These are phyloP conservation scores for Callyntrura sp. DNA, from an alignment of 2,888 invertebrate genomes.

Conservation along the genomic window DNA sequence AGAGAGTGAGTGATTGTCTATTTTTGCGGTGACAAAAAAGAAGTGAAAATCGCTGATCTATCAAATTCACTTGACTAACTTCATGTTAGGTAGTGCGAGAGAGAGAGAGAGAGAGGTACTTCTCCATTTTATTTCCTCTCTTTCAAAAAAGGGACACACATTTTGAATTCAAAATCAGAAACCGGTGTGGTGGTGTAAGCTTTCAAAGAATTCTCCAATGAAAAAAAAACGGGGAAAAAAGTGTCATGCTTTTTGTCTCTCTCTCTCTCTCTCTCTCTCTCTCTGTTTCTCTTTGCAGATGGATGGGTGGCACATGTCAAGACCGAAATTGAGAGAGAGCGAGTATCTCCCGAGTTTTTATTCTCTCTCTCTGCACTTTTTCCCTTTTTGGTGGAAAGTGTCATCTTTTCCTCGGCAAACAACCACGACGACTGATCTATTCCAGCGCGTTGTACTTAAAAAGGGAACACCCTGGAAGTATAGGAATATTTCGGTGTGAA, in stretches of 20 bases:
- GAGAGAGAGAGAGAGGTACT: no score
- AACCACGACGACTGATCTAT: not conserved
- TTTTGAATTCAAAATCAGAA: constrained; percentile 21
- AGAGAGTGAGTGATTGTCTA: constrained; percentile 60
- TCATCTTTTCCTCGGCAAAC: constrained; percentile 32
- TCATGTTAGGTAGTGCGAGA: no score
- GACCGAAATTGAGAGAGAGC: constrained; percentile 8
- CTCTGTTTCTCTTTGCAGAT: constrained; percentile 24
- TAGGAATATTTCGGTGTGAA: no score
- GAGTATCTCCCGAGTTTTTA: not conserved
- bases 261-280: no score
- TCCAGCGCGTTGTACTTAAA: no score
- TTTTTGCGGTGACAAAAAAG: constrained; percentile 51
- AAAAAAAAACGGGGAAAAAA: no score
- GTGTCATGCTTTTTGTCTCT: no score
- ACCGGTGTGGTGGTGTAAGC: not conserved
- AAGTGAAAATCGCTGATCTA: constrained; percentile 65
- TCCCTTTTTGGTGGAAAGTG: constrained; percentile 20
- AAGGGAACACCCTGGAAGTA: not conserved
- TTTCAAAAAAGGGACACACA: not conserved
- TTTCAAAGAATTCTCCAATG: not conserved
- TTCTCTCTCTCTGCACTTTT: not conserved
- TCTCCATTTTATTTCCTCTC: not conserved
- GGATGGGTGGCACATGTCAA: constrained; percentile 49
- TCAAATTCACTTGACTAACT: constrained; percentile 58